Evolutionary conservation across 2,888 invertebrate species (phyloP).

Genomic region (Plebejus argus): DNA sequence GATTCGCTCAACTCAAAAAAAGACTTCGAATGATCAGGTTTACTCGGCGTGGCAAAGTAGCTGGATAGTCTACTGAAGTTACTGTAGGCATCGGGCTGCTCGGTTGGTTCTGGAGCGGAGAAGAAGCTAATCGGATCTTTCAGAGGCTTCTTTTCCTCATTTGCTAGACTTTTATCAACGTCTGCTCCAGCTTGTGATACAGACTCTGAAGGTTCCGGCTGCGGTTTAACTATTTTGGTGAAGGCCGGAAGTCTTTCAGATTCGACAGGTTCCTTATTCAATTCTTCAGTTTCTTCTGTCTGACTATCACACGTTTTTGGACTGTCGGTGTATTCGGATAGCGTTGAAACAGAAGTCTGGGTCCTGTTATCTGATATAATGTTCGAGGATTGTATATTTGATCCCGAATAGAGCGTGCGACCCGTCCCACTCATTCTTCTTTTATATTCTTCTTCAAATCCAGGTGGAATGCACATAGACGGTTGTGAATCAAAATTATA

Average conservation of each 20-base stretch:
- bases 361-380: slow-evolving; percentile 33
- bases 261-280: slow-evolving; percentile 30
- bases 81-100: slow-evolving; percentile 44
- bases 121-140: slow-evolving; percentile 65
- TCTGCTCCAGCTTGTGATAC: neutral
- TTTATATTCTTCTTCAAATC: slow-evolving; percentile 65
- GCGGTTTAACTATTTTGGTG: slow-evolving; percentile 34
- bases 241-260: slow-evolving; percentile 38
- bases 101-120: slow-evolving; percentile 43
- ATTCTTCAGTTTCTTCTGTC: neutral
- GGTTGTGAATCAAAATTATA: slow-evolving; percentile 41
- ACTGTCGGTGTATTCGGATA: neutral
- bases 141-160: slow-evolving; percentile 43
- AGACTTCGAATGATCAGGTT: slow-evolving; percentile 68
- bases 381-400: slow-evolving; percentile 45
- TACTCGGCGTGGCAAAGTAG: slow-evolving; percentile 62
- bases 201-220: slow-evolving; percentile 28
- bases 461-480: slow-evolving; percentile 60
- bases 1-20: slow-evolving; percentile 77
- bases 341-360: slow-evolving; percentile 31
- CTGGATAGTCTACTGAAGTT: slow-evolving; percentile 66
- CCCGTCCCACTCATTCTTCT: slow-evolving; percentile 46
- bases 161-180: slow-evolving; percentile 20
- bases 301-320: neutral
- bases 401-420: slow-evolving; percentile 38